Percentiles rank a stretch among this genome's conserved stretches.
These are phyloP conservation scores for Catocala nupta DNA, from an alignment of 2,888 invertebrate genomes.

Conservation along the genomic window DNA sequence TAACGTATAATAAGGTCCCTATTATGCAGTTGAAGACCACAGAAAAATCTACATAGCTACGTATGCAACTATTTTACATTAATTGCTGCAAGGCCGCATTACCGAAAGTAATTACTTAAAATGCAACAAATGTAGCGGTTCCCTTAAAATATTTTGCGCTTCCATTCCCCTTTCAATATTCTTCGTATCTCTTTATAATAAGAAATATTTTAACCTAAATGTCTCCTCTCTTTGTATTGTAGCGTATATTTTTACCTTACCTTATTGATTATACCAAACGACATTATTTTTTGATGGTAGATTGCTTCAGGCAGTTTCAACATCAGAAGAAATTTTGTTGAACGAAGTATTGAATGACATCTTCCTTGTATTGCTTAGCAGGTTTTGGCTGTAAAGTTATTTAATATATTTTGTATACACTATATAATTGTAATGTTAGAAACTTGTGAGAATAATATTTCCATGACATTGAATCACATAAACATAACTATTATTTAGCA, in stretches of 20 bases:
- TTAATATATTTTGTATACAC: not conserved
- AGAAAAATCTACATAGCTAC: too few relatives aligned
- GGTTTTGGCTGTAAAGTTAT: not conserved
- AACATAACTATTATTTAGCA: too few relatives aligned
- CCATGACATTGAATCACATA: too few relatives aligned
- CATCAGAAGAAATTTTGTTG: constrained; percentile 9
- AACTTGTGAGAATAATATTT: too few relatives aligned
- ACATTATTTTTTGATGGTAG: constrained; percentile 18
- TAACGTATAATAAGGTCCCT: too few relatives aligned
- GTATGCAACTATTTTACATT: too few relatives aligned
- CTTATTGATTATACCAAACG: constrained; percentile 25
- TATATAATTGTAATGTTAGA: not conserved
- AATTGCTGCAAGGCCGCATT: too few relatives aligned
- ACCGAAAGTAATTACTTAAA: too few relatives aligned
- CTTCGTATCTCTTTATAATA: constrained; percentile 30
- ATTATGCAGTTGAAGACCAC: too few relatives aligned
- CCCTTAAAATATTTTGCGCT: constrained; percentile 32
- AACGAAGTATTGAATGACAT: constrained; percentile 11
- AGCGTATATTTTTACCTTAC: constrained; percentile 15
- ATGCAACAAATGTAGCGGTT: not conserved
- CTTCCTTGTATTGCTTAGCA: constrained; percentile 10
- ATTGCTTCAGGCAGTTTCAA: constrained; percentile 25
- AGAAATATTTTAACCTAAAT: constrained; percentile 29
- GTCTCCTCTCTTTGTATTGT: constrained; percentile 16
- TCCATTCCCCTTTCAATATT: constrained; percentile 33